These are phyloP conservation scores for Bombus haemorrhoidalis DNA, from an alignment of 1,140 invertebrate genomes.

Conservation along the genomic window DNA sequence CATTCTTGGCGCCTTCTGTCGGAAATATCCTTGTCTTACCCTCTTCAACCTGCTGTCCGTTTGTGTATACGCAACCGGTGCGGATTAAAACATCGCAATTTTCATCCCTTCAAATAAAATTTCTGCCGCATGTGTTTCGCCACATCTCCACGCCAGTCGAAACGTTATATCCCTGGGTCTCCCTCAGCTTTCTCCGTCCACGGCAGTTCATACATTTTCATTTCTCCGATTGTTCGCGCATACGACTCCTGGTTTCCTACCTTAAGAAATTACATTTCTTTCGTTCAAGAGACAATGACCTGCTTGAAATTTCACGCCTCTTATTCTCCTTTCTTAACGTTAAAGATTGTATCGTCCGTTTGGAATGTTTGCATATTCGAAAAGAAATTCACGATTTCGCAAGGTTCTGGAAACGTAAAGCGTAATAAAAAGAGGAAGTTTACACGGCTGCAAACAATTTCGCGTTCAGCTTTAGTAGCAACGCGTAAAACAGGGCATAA, in stretches of 20 bases:
- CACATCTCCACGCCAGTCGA: not conserved
- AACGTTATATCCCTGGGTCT: not conserved
- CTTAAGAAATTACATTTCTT: constrained; percentile 3
- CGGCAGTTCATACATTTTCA: not conserved
- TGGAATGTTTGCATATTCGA: too few species aligned
- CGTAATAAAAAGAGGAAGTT: not conserved
- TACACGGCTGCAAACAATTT: not conserved
- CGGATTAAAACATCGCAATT: constrained; percentile 43
- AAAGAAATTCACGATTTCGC: not conserved
- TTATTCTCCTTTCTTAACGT: not conserved
- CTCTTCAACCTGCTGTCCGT: constrained; percentile 36
- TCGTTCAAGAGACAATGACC: not conserved
- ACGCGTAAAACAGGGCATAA: constrained; percentile 23
- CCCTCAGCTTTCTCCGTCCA: too few species aligned
- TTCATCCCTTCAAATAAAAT: constrained; percentile 38
- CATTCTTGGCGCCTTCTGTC: not conserved
- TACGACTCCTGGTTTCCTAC: not conserved
- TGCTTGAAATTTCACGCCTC: not conserved
- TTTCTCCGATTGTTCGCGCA: not conserved
- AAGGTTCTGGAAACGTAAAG: not conserved
- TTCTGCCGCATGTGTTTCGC: not conserved
- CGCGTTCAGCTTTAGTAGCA: not conserved
- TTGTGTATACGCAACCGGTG: constrained; percentile 29
- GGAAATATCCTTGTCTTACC: constrained; percentile 24
- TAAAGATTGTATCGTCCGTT: not conserved